Conservation (phyloP, 1,140 invertebrate species). For the Ptiloglossa arizonensis region DNA sequence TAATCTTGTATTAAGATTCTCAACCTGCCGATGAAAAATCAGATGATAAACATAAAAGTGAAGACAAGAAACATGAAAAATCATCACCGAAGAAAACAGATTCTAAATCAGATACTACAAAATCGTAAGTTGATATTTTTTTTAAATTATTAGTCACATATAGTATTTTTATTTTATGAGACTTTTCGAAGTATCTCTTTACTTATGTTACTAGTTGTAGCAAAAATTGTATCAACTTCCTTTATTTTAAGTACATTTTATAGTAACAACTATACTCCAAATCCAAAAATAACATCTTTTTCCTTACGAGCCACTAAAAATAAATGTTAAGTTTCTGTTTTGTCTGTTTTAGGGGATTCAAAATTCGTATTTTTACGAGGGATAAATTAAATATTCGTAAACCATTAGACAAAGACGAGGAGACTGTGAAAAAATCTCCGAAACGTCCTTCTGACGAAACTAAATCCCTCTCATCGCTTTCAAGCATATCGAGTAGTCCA, state of each 20-base stretch:
- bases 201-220: no score
- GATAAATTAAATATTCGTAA: slow-evolving; percentile 76
- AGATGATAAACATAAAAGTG: slow-evolving; percentile 62
- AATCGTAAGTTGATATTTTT: slow-evolving; percentile 76
- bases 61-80: slow-evolving; percentile 65
- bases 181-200: no score
- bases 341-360: slow-evolving; percentile 72
- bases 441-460: slow-evolving; percentile 74
- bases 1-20: slow-evolving; percentile 67
- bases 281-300: background rate
- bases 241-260: background rate
- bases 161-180: no score
- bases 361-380: slow-evolving; percentile 79
- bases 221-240: background rate
- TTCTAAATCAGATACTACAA: slow-evolving; percentile 70
- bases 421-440: slow-evolving; percentile 61
- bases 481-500: slow-evolving; percentile 79
- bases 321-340: slow-evolving; percentile 7
- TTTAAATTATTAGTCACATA: no score
- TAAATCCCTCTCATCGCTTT: slow-evolving; percentile 79
- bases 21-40: slow-evolving; percentile 64
- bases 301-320: background rate
- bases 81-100: slow-evolving; percentile 68
- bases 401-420: slow-evolving; percentile 64
- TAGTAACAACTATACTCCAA: background rate